phyloP scores from a whole-genome alignment of 2,113 vertebrate genomes.

The Falco punctatus region DNA sequence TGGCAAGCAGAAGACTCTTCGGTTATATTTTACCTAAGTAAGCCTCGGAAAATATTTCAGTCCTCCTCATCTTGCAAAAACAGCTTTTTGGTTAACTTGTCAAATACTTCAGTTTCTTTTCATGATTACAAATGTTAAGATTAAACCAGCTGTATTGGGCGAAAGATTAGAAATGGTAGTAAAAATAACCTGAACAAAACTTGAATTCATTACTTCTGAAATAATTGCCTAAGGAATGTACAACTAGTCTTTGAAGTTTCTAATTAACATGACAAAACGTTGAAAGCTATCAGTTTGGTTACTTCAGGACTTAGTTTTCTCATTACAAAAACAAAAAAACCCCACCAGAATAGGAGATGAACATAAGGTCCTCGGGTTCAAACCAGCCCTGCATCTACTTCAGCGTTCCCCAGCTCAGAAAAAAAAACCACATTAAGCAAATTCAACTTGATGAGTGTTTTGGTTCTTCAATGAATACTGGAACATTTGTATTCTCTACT shows the following conservation, averaged over 20 bases:
- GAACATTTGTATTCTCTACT: constrained; percentile 25
- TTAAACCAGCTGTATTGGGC: constrained; percentile 17
- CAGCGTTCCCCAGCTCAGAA: not conserved
- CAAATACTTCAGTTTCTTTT: not conserved
- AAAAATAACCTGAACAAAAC: constrained; percentile 48
- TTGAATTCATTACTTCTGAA: constrained; percentile 17
- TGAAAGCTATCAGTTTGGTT: constrained; percentile 43
- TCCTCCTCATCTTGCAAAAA: not conserved
- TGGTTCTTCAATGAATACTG: constrained; percentile 50
- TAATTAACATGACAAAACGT: constrained; percentile 44
- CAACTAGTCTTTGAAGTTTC: constrained; percentile 42
- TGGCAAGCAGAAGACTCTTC: not conserved
- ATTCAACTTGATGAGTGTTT: constrained; percentile 43
- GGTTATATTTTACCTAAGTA: not conserved
- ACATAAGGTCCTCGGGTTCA: constrained; percentile 39
- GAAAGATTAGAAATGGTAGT: constrained; percentile 21
- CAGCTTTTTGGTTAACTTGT: not conserved
- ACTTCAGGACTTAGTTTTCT: constrained; percentile 34
- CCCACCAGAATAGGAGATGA: not conserved
- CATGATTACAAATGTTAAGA: constrained; percentile 6
- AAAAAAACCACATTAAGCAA: not conserved
- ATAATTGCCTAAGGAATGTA: constrained; percentile 33
- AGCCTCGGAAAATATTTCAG: constrained; percentile 9
- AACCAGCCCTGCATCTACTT: constrained; percentile 13
- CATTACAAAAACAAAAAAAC: not conserved